Percentiles rank a stretch among this genome's conserved stretches.
These are phyloP conservation scores for Rhamphomyia laevipes DNA, from an alignment of 2,888 invertebrate genomes.

Conservation along the genomic window DNA sequence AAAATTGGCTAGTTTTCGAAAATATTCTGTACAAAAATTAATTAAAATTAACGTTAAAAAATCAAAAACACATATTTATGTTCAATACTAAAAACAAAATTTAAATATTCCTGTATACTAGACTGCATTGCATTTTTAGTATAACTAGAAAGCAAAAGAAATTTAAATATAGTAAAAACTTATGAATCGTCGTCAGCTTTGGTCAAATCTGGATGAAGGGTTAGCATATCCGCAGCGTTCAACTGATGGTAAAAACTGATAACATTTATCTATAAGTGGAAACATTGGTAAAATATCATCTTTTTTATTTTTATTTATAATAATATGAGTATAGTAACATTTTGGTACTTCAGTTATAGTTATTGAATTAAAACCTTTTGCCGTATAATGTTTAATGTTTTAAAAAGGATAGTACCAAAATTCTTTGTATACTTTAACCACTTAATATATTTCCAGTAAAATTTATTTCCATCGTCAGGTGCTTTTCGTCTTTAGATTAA, in stretches of 20 bases:
- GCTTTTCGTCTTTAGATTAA: no score
- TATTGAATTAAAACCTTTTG: neutral
- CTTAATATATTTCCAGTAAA: neutral
- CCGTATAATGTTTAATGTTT: neutral
- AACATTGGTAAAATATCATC: conserved; percentile 3
- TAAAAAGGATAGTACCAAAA: neutral
- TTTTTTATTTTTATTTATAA: conserved; percentile 4
- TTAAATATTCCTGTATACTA: no score
- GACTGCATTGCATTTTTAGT: no score
- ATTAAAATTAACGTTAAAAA: no score
- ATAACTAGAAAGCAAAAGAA: no score
- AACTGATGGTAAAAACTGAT: conserved; percentile 1
- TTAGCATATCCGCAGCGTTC: neutral
- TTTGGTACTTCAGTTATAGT: neutral
- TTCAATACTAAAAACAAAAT: no score
- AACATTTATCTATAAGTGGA: neutral
- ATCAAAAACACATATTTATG: no score
- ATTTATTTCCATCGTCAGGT: neutral
- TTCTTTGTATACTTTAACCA: neutral
- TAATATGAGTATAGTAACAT: neutral
- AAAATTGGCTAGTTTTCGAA: no score
- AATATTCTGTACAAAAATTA: no score
- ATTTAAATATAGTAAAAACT: no score
- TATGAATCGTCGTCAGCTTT: neutral
- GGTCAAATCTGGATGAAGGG: neutral